A percentile compares a stretch with the other conserved stretches of the same genome.
These are phyloP conservation scores for Bufotes viridis DNA, from an alignment of 2,797 vertebrate genomes.

Conservation along the genomic window DNA sequence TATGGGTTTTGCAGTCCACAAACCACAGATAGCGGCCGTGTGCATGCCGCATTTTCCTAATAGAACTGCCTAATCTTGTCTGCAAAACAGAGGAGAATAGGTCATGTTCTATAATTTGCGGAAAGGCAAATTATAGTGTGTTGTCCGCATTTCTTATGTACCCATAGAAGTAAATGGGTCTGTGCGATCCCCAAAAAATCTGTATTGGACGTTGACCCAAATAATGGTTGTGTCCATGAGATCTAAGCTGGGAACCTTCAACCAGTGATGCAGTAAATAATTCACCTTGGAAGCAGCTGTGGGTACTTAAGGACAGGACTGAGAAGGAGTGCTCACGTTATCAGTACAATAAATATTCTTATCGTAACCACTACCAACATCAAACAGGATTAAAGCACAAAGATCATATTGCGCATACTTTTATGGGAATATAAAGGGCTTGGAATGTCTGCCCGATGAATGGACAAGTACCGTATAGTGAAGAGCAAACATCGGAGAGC, in stretches of 20 bases:
- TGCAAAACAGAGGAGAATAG: no score
- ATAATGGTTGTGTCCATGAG: background rate
- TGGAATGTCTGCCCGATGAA: conserved; percentile 24
- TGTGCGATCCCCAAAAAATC: no score
- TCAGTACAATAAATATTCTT: conserved; percentile 51
- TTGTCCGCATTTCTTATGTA: no score
- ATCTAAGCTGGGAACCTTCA: background rate
- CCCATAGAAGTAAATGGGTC: no score
- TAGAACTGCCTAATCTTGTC: no score
- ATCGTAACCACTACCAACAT: conserved; percentile 33
- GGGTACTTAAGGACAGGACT: conserved; percentile 33
- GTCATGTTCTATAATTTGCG: no score
- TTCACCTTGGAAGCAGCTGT: conserved; percentile 15
- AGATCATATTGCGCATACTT: conserved; percentile 28
- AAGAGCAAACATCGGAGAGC: conserved; percentile 5
- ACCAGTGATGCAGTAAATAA: background rate
- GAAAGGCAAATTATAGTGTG: no score
- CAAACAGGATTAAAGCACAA: conserved; percentile 45
- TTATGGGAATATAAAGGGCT: conserved; percentile 44
- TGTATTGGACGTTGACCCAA: no score
- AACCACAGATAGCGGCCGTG: no score
- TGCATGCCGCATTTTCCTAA: no score
- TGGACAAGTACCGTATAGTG: conserved; percentile 28
- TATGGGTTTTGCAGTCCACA: no score
- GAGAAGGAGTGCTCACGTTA: conserved; percentile 8